A percentile compares a stretch with the other conserved stretches of the same genome.
Conservation (phyloP, 2,888 invertebrate genomes). For the Parnassius orleans region DNA sequence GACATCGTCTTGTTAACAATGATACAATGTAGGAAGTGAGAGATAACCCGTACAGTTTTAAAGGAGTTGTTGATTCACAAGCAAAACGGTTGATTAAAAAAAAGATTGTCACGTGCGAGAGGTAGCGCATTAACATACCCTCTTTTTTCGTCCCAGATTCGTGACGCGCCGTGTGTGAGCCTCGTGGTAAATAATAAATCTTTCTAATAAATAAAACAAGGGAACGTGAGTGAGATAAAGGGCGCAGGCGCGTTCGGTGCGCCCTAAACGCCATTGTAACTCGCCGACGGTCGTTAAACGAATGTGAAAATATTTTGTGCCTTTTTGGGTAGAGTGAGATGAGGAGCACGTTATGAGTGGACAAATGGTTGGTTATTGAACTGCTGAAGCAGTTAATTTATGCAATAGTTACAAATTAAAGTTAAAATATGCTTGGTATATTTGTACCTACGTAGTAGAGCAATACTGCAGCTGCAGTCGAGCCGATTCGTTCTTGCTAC, state of each 20-base stretch:
- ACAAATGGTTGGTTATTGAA: conserved; percentile 25
- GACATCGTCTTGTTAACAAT: conserved; percentile 10
- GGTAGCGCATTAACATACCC: conserved; percentile 72
- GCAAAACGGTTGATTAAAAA: conserved; percentile 52
- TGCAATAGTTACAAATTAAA: too few species aligned
- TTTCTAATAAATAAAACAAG: conserved; percentile 81
- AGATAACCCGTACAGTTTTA: conserved; percentile 30
- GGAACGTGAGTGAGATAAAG: conserved; percentile 78
- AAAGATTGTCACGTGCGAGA: conserved; percentile 67
- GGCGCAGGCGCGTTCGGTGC: conserved; percentile 74
- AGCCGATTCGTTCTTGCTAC: too few species aligned
- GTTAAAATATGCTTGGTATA: too few species aligned
- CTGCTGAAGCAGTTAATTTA: neutral
- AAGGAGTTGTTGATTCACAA: conserved; percentile 46
- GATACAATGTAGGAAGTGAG: conserved; percentile 21
- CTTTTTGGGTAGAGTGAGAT: conserved; percentile 48
- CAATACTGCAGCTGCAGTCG: too few species aligned
- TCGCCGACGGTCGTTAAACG: conserved; percentile 74
- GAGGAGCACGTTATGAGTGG: conserved; percentile 14
- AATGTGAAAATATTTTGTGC: conserved; percentile 75
- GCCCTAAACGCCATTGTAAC: conserved; percentile 73
- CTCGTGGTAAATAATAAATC: conserved; percentile 78
- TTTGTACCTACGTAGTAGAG: too few species aligned
- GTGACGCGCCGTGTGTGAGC: conserved; percentile 79
- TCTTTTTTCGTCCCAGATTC: conserved; percentile 73